Conservation (phyloP, 2,797 vertebrate species). For the Crypturellus tataupa region DNA sequence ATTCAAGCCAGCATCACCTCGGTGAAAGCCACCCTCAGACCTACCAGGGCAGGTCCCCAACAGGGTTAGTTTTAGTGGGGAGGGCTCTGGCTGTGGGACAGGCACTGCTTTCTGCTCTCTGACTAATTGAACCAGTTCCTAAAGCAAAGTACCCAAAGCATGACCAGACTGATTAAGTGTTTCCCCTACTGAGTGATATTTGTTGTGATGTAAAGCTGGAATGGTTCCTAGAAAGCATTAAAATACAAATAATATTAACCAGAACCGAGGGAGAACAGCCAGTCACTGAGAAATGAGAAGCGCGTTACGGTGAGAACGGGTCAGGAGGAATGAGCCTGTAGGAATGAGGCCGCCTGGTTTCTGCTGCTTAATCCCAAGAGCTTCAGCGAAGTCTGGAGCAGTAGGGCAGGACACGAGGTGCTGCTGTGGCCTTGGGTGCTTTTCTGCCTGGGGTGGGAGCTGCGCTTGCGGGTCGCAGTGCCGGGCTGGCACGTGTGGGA, state of each 20-base stretch:
- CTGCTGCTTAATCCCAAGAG: constrained; percentile 4
- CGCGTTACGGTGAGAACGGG: constrained; percentile 12
- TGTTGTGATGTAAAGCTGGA: constrained; percentile 71
- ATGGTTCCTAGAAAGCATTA: constrained; percentile 74
- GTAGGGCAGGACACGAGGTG: neutral
- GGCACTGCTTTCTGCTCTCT: constrained; percentile 1
- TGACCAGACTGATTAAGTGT: constrained; percentile 32
- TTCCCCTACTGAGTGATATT: constrained; percentile 52
- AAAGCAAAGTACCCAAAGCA: constrained; percentile 31
- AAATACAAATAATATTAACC: constrained; percentile 72
- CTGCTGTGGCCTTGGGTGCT: neutral
- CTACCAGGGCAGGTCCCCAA: neutral
- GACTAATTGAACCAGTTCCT: constrained; percentile 41
- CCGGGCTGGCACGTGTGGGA: neutral
- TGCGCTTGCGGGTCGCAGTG: accelerated
- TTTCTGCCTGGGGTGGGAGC: neutral
- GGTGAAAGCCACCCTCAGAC: neutral
- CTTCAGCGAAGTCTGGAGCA: neutral
- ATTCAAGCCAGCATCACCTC: neutral
- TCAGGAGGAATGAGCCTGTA: constrained; percentile 26
- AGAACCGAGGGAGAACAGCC: constrained; percentile 51
- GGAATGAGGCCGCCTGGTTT: constrained; percentile 26
- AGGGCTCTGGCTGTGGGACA: neutral
- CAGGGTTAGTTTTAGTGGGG: neutral
- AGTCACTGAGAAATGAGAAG: constrained; percentile 13